A percentile compares a stretch with the other conserved stretches of the same genome.
phyloP scores from a whole-genome alignment of 2,113 vertebrate genomes.

The Egretta garzetta region DNA sequence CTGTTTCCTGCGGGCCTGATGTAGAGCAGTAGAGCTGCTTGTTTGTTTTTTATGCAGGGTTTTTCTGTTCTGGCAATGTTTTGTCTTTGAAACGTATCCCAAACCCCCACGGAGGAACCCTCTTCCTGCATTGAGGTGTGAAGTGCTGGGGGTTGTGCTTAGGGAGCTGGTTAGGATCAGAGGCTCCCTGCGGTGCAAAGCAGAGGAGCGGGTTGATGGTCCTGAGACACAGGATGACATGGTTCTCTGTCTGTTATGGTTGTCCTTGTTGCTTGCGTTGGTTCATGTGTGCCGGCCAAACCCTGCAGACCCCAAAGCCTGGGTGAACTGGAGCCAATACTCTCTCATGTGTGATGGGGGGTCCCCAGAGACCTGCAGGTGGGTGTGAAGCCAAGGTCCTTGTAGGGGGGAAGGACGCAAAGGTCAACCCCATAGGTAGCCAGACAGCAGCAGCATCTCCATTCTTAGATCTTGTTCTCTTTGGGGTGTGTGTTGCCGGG shows the following conservation, averaged over 20 bases:
- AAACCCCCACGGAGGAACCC: background rate
- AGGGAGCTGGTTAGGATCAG: background rate
- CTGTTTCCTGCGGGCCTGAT: background rate
- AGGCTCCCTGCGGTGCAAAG: accelerated
- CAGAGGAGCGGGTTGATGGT: background rate
- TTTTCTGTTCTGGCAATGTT: background rate
- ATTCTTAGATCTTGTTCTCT: background rate
- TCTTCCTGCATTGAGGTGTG: accelerated
- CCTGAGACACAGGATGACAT: background rate
- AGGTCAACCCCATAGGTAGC: background rate
- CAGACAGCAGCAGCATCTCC: background rate
- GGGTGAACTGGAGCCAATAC: background rate
- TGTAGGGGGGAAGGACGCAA: background rate
- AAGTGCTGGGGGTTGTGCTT: background rate
- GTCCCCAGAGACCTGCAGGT: accelerated
- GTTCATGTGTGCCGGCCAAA: background rate
- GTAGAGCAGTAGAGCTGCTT: background rate
- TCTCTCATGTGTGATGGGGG: background rate
- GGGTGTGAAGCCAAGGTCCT: background rate
- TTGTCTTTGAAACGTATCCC: background rate
- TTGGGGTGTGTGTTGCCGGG: background rate
- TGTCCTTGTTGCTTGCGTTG: background rate
- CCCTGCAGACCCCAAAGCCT: background rate
- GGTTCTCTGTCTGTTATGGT: background rate
- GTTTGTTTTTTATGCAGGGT: background rate